Percentiles rank a stretch among this genome's conserved stretches.
Conservation (phyloP, 2,888 invertebrate genomes). For the Synergus japonicus region DNA sequence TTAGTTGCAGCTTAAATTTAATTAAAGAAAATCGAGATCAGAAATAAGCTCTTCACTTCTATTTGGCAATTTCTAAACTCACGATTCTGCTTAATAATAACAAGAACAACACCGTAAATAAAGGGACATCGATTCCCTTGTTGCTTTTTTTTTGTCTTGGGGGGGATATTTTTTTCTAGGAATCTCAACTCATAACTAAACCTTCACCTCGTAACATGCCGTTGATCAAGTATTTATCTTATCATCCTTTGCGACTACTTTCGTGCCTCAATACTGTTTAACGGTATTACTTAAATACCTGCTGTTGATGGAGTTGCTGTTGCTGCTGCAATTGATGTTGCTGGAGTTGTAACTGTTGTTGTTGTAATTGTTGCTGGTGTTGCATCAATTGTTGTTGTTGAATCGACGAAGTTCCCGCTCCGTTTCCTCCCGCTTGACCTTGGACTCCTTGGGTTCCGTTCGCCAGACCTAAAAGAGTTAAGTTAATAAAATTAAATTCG, state of each 20-base stretch:
- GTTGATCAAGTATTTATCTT: conserved; percentile 26
- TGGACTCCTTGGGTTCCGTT: conserved; percentile 71
- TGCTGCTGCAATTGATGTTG: conserved; percentile 78
- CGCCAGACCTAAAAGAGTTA: conserved; percentile 65
- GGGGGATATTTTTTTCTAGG: not conserved
- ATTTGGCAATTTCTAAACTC: not conserved
- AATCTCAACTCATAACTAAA: conserved; percentile 6
- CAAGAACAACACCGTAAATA: not conserved
- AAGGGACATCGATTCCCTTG: not conserved
- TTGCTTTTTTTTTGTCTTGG: not conserved
- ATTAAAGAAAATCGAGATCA: not conserved
- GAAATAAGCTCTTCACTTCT: conserved; percentile 20
- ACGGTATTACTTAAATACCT: conserved; percentile 74
- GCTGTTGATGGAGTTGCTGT: conserved; percentile 80
- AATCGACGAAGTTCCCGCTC: conserved; percentile 62
- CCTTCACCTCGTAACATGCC: conserved; percentile 36
- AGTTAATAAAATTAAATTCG: conserved; percentile 10
- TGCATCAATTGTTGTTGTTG: conserved; percentile 72
- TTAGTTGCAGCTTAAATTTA: not conserved
- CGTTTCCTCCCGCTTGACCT: conserved; percentile 67
- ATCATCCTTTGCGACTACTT: conserved; percentile 29
- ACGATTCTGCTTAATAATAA: not conserved
- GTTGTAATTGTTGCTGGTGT: conserved; percentile 73
- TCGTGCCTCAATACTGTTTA: conserved; percentile 45
- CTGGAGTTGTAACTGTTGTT: conserved; percentile 81